Conservation (phyloP, 2,113 vertebrate species). For the Mystacornis crossleyi region DNA sequence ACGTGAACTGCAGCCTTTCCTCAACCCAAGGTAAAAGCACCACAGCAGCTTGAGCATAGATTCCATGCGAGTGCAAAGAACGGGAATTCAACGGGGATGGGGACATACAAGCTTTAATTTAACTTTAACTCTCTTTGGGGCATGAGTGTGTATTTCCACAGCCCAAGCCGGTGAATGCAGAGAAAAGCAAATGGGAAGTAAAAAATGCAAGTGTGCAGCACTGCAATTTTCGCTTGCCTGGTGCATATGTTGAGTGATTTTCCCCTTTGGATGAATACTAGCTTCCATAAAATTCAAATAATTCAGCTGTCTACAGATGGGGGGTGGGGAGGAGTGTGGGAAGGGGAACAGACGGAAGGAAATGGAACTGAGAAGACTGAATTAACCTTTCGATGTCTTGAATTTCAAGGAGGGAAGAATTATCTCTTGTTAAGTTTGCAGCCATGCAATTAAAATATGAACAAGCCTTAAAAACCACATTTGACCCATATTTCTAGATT, state of each 20-base stretch:
- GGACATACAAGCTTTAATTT: not conserved
- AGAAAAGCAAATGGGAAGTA: not conserved
- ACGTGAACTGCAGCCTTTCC: not conserved
- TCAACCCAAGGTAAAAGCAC: not conserved
- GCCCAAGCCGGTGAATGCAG: not conserved
- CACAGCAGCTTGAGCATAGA: not conserved
- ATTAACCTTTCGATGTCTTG: slow-evolving; percentile 66
- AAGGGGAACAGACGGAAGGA: slow-evolving; percentile 69
- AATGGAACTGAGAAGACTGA: slow-evolving; percentile 66
- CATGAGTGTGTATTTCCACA: not conserved
- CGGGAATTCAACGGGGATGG: not conserved
- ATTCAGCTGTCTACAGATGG: slow-evolving; percentile 49
- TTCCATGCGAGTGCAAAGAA: not conserved
- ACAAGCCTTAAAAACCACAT: not conserved
- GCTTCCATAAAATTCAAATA: slow-evolving; percentile 63
- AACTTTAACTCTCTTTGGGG: not conserved
- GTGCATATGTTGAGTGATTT: not conserved
- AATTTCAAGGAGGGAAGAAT: slow-evolving; percentile 58
- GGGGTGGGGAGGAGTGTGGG: slow-evolving; percentile 38
- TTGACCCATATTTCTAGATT: slow-evolving; percentile 22
- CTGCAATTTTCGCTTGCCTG: not conserved
- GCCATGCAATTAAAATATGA: slow-evolving; percentile 38
- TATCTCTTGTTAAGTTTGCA: slow-evolving; percentile 24
- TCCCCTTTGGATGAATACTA: slow-evolving; percentile 32
- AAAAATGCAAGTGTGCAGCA: not conserved